A percentile compares a stretch with the other conserved stretches of the same genome.
Conservation (phyloP, 1,140 invertebrate species). For the Teleogryllus occipitalis region DNA sequence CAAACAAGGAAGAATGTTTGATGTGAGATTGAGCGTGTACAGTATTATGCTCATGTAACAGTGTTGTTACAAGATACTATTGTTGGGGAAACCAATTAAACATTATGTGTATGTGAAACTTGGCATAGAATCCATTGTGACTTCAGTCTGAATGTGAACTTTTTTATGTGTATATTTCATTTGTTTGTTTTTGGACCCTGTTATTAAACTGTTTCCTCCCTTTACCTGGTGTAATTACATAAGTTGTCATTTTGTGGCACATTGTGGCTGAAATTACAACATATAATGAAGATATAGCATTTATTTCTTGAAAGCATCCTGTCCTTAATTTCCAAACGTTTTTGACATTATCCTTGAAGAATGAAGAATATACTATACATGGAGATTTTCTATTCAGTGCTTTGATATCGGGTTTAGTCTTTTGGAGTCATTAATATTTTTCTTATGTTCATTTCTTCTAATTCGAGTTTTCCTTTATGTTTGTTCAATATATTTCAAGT, state of each 20-base stretch:
- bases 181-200: no score
- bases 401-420: no score
- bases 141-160: background rate
- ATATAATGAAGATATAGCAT: background rate
- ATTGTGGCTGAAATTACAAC: conserved; percentile 15
- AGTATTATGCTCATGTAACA: background rate
- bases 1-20: background rate
- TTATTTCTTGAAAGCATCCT: no score
- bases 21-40: background rate
- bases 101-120: background rate
- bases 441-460: no score
- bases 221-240: background rate
- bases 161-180: background rate
- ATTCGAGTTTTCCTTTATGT: no score
- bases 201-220: background rate
- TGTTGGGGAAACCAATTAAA: background rate
- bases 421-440: no score
- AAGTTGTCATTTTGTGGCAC: conserved; percentile 9
- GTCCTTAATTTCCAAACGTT: no score
- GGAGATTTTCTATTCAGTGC: no score
- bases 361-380: no score
- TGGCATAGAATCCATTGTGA: background rate
- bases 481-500: no score
- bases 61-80: background rate
- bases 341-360: no score